phyloP scores from a whole-genome alignment of 2,113 vertebrate species.

The Natator depressus region DNA sequence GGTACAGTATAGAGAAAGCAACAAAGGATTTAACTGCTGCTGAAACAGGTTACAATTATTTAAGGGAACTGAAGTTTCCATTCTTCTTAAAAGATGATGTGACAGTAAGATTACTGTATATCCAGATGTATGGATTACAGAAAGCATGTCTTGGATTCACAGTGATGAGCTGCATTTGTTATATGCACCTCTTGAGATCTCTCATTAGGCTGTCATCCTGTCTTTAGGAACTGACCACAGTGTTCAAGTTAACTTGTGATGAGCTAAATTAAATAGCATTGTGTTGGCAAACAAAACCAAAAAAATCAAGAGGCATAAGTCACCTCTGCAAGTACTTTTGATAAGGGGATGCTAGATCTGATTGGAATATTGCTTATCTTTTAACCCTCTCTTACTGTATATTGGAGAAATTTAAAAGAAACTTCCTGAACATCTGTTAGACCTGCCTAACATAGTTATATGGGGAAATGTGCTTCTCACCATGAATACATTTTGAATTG shows the following conservation, averaged over 20 bases:
- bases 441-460: not conserved
- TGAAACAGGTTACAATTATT: not conserved
- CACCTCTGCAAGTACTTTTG: not conserved
- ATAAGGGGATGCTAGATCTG: not conserved
- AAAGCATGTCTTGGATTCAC: conserved; percentile 11
- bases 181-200: not conserved
- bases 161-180: conserved; percentile 38
- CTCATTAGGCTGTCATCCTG: not conserved
- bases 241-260: not conserved
- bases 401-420: conserved; percentile 5
- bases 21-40: conserved; percentile 3
- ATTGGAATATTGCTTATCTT: not conserved
- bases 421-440: not conserved
- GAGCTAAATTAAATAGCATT: not conserved
- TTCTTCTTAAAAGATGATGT: not conserved
- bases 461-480: not conserved
- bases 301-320: not conserved
- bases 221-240: not conserved
- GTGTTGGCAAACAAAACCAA: not conserved
- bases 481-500: not conserved
- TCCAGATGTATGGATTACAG: conserved; percentile 35
- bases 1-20: not conserved
- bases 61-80: conserved; percentile 19
- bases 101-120: not conserved
- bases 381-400: not conserved